Evolutionary conservation across 30 jellyfish, hydroid and myxozoan genomes (phyloP).

Genomic region (Pelagia noctiluca): DNA sequence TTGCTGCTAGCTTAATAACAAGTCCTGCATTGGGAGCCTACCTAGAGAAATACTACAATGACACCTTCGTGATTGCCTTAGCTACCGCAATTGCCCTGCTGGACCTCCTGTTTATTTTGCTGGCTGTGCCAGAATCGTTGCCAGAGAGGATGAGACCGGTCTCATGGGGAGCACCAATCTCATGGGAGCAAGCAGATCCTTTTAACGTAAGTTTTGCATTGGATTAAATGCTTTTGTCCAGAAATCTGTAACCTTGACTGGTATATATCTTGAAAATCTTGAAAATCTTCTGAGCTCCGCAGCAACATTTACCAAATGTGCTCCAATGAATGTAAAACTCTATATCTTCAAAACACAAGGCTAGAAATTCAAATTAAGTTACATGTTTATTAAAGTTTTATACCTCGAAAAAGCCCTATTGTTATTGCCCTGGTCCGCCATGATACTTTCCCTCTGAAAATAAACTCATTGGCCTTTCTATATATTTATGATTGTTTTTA

Average conservation of each 20-base stretch:
- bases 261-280: too few relatives aligned
- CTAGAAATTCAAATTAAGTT: too few relatives aligned
- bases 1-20: conserved; percentile 99
- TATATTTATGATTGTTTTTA: background rate
- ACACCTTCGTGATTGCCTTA: conserved; percentile 87
- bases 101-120: conserved; percentile 85
- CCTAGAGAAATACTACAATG: conserved; percentile 78
- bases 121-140: conserved; percentile 98
- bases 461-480: background rate
- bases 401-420: too few relatives aligned
- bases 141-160: conserved; percentile 99
- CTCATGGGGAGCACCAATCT: conserved; percentile 99
- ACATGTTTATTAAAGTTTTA: too few relatives aligned
- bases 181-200: conserved; percentile 99
- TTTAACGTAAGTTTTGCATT: conserved; percentile 96
- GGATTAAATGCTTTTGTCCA: too few relatives aligned
- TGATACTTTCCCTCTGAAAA: too few relatives aligned
- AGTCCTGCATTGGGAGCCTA: conserved; percentile 99
- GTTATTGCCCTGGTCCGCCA: too few relatives aligned
- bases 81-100: conserved; percentile 95
- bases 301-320: too few relatives aligned
- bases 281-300: too few relatives aligned
- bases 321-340: too few relatives aligned
- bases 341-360: too few relatives aligned
- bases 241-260: too few relatives aligned